Base-by-base conservation (phyloP, 92 coral and sea anemone species). In the Hydrozoanthus gracilis region DNA sequence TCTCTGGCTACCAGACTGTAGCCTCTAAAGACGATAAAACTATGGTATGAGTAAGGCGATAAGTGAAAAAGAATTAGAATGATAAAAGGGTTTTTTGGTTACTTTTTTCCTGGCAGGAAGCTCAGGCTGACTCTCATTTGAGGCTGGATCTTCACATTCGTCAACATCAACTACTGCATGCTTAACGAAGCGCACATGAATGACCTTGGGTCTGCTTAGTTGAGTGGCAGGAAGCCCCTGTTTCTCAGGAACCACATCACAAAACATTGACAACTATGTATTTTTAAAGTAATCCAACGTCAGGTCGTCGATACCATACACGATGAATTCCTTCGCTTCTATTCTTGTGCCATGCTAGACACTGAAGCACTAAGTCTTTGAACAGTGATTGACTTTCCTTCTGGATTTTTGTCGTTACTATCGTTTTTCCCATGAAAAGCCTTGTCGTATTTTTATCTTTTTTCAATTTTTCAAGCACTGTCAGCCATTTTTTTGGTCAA, bases 221-320 rank as follows among this genome's bases (percentile, higher is more conserved):
- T 75, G 45, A n/a, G 46, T 51, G 60, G 79, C 79, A 51, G 44
- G 79, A 75, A 51, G 79, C 46, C 79, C 64, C 79, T 75, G 79
- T 75, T 75, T 45, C 51, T 45, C 79, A 75, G 65, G 61, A 8
- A 73, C 44, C 78, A 75, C 79, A 75, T 75, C 79, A 51, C 64
- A 75, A 51, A 71, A 44, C 47, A 72, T 20, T 45, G 45, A 14
- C 61, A 51, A 51, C 64, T 61, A 75, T 51, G 79, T 46, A 75
- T 64, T 75, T 75, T 75, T 75, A 14, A 75, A 50, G 47, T 75
- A 50, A 45, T 73, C 78, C 78, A 48, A 51, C 45, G 64, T 51
- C 62, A 75, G 17, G 64, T 75, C 79, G 3, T 73, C 78, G 77
- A 74, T 48, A 49, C 62, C 58, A 7, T 2, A 50, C 50, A 61